Base-by-base conservation (phyloP, 2,797 vertebrate genomes). In the Mormyrus hasselquistii region DNA sequence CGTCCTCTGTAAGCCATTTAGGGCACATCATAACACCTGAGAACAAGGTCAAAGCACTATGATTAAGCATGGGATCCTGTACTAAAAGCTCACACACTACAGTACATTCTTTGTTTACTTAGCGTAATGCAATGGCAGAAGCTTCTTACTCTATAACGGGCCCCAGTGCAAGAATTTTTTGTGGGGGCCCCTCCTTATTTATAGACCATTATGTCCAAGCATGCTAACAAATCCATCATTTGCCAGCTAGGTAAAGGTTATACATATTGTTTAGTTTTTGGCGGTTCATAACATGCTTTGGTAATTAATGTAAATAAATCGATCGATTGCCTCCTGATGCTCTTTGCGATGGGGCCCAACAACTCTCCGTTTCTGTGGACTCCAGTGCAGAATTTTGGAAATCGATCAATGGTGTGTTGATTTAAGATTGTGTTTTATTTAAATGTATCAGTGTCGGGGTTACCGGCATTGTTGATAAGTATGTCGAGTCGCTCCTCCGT, bases 11-110 rank as follows among this genome's bases (percentile, higher is more conserved):
- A 90, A 93, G 89, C 93, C 93, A 94, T 87, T 92, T 94, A 52
- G 96, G 95, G 91, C 95, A 96, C 96, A 96, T 96, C 95, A 96
- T 96, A 86, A 96, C 95, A 82, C 95, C 96, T 96, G 87, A 52
- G 47, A 73, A 73, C 29, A 29, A 29, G 65, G 29, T 73, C 12
- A 69, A 69, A 69, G 62, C 62, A 34, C 62, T 29, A 34, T 69
- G 62, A 34, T 69, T 69, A 69, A 69, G 9, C 65, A 73, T 14
- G 65, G 12, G 65, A 73, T 73, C 65, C 29, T 1, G 65, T 6
- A 73, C 65, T 73, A 34, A 73, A 73, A 73, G 29, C 65, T 73
- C 29, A 73, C 29, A 29, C 29, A 4, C 65, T 34, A 34, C 65
- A 34, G 25, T 38, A 34, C 12, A 73, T 73, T 10, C 29, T 73